phyloP scores from a whole-genome alignment of 2,888 invertebrate genomes.

The Drosophila anomalata region DNA sequence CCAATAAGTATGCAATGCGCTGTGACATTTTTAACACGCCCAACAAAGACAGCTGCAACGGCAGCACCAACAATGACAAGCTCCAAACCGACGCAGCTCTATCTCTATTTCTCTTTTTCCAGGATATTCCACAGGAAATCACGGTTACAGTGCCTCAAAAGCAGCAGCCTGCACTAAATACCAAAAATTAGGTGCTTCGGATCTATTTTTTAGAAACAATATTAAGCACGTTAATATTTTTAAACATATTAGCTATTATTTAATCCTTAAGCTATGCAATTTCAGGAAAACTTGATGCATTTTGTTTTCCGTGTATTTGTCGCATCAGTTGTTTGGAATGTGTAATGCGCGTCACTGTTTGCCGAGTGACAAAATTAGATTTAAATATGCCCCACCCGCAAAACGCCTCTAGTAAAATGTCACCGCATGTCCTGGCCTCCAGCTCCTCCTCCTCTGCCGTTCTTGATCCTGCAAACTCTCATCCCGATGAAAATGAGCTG shows the following conservation, averaged over 20 bases:
- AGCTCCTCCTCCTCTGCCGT: background rate
- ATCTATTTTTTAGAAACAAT: background rate
- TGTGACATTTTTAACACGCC: slow-evolving; percentile 79
- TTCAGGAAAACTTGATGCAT: background rate
- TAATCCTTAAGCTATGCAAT: background rate
- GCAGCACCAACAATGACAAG: slow-evolving; percentile 40
- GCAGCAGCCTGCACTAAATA: slow-evolving; percentile 23
- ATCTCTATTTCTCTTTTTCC: slow-evolving; percentile 39
- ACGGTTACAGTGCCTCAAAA: slow-evolving; percentile 72
- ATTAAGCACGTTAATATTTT: background rate
- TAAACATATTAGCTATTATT: background rate
- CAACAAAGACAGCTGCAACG: slow-evolving; percentile 59
- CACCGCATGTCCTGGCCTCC: slow-evolving; percentile 64
- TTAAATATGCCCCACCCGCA: slow-evolving; percentile 71
- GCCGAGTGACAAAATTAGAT: slow-evolving; percentile 76
- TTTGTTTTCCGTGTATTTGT: slow-evolving; percentile 4
- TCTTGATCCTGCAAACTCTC: slow-evolving; percentile 16
- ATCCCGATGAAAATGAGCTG: slow-evolving; percentile 62
- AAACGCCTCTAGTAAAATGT: slow-evolving; percentile 62
- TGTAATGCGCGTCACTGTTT: slow-evolving; percentile 64
- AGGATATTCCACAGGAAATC: slow-evolving; percentile 73
- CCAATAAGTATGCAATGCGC: slow-evolving; percentile 79
- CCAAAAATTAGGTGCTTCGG: background rate
- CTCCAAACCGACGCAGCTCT: slow-evolving; percentile 31
- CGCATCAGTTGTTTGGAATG: slow-evolving; percentile 41